phyloP scores from a whole-genome alignment of 2,888 invertebrate species.

The Lepidochrysops patricia region DNA sequence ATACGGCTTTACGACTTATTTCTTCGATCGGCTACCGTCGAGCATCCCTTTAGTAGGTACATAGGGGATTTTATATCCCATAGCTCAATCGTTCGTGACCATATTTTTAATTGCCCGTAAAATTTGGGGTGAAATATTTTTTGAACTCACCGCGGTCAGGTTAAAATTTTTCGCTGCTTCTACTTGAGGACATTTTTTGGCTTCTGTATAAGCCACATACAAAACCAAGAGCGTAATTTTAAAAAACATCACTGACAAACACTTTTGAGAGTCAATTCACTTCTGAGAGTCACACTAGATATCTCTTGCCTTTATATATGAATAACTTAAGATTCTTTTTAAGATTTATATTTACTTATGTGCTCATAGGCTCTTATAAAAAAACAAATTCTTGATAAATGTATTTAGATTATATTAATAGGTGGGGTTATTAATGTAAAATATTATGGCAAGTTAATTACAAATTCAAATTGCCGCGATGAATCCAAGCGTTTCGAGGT shows the following conservation, averaged over 20 bases:
- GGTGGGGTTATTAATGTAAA: background rate
- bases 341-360: background rate
- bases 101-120: background rate
- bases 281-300: background rate
- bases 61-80: background rate
- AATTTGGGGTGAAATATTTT: background rate
- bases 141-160: background rate
- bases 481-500: background rate
- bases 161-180: background rate
- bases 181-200: background rate
- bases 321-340: background rate
- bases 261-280: background rate
- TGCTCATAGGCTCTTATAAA: too few species aligned
- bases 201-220: background rate
- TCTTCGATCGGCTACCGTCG: background rate
- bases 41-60: background rate
- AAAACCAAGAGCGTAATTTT: background rate
- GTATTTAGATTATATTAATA: background rate
- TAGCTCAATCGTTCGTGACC: background rate
- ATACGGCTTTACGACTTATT: too few species aligned
- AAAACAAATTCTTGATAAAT: too few species aligned
- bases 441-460: background rate
- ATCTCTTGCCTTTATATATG: background rate
- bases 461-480: background rate
- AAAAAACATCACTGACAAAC: background rate